A percentile compares a stretch with the other conserved stretches of the same genome.
phyloP scores from a whole-genome alignment of 2,797 vertebrate species.

The Hoplostethus atlanticus region DNA sequence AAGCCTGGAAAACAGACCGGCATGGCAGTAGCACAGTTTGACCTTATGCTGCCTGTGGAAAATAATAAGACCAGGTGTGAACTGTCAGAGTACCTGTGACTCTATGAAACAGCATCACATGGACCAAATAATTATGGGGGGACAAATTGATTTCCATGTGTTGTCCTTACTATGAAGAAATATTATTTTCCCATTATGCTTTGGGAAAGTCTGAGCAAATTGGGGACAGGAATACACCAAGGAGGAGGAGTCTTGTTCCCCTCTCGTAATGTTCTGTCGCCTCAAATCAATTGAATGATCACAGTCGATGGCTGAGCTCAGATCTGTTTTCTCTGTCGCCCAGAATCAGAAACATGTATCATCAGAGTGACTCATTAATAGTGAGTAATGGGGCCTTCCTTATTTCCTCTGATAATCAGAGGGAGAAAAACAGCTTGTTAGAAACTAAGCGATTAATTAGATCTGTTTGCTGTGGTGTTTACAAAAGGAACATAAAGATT shows the following conservation, averaged over 20 bases:
- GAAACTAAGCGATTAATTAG: slow-evolving; percentile 21
- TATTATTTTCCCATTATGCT: slow-evolving; percentile 9
- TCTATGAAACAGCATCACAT: background rate
- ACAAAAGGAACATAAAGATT: background rate
- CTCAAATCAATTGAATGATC: slow-evolving; percentile 18
- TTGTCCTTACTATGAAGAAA: slow-evolving; percentile 1
- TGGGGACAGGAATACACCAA: background rate
- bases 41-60: slow-evolving; percentile 4
- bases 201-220: slow-evolving; percentile 18
- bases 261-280: slow-evolving; percentile 5
- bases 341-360: slow-evolving; percentile 10
- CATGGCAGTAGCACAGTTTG: background rate
- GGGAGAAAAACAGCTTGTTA: slow-evolving; percentile 15
- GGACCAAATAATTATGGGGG: background rate
- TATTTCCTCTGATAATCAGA: slow-evolving; percentile 25
- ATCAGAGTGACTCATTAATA: slow-evolving; percentile 29
- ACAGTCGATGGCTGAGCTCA: slow-evolving; percentile 1
- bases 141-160: background rate
- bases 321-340: slow-evolving; percentile 12
- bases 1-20: slow-evolving; percentile 12
- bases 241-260: background rate
- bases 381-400: slow-evolving; percentile 18
- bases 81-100: background rate
- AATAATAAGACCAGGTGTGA: background rate
- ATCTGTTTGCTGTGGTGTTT: background rate